Percentiles rank a stretch among this genome's conserved stretches.
Conservation (phyloP, 2,797 vertebrate species). For the Brachyalestes nurse region DNA sequence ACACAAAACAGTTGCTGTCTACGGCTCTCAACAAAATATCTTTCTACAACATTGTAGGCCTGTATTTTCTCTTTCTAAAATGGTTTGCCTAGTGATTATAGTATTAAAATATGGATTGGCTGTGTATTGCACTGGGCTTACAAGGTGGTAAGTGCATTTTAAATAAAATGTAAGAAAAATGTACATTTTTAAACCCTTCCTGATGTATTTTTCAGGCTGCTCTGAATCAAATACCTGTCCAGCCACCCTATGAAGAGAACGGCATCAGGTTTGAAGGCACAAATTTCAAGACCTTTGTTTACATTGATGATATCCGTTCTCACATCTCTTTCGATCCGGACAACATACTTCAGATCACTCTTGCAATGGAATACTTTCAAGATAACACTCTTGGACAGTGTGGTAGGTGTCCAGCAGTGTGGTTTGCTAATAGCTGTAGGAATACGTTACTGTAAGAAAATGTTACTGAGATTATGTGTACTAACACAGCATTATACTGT, state of each 20-base stretch:
- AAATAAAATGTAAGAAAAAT: background rate
- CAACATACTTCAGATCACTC: constrained; percentile 64
- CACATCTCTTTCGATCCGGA: constrained; percentile 63
- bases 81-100: too few relatives aligned
- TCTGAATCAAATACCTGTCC: constrained; percentile 63
- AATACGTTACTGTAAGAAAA: too few relatives aligned
- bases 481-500: too few relatives aligned
- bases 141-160: background rate
- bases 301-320: constrained; percentile 70
- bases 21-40: too few relatives aligned
- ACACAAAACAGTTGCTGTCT: too few relatives aligned
- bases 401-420: constrained; percentile 61
- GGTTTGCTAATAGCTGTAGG: background rate
- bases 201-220: constrained; percentile 59
- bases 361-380: constrained; percentile 73
- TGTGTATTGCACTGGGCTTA: too few relatives aligned
- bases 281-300: constrained; percentile 56
- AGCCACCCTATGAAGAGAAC: constrained; percentile 65
- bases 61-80: too few relatives aligned
- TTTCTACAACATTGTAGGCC: too few relatives aligned
- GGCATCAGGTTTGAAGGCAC: constrained; percentile 71
- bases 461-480: too few relatives aligned
- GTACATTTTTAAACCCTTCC: background rate
- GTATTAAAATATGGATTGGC: too few relatives aligned
- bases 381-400: constrained; percentile 78